Evolutionary conservation across 1,140 invertebrate species (phyloP).

Genomic region (Drosophila murphyi): DNA sequence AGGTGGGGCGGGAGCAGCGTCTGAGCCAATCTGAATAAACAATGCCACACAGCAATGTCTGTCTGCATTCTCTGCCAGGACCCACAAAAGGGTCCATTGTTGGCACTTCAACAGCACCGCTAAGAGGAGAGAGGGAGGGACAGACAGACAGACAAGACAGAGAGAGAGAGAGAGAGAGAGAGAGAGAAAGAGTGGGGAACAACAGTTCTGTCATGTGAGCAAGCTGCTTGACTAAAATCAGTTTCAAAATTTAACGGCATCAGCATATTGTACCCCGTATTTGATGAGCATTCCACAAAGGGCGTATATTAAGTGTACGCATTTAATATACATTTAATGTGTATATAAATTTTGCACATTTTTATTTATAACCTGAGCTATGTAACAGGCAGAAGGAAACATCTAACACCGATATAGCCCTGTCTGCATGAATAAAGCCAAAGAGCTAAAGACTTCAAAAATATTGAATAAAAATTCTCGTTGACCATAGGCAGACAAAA

Average conservation of each 20-base stretch:
- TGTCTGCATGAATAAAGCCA: too few relatives aligned
- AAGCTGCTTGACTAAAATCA: neutral
- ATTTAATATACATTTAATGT: too few relatives aligned
- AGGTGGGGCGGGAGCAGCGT: neutral
- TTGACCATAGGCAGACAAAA: too few relatives aligned
- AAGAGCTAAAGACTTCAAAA: too few relatives aligned
- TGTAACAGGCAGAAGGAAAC: too few relatives aligned
- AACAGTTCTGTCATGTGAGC: slow-evolving; percentile 1
- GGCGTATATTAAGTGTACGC: neutral
- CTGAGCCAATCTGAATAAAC: slow-evolving; percentile 21
- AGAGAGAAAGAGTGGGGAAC: neutral
- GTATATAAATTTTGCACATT: too few relatives aligned
- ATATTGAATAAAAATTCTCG: too few relatives aligned
- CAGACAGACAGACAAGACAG: neutral
- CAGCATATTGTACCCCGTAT: neutral
- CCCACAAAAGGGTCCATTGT: slow-evolving; percentile 28
- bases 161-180: neutral
- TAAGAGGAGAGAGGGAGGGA: neutral
- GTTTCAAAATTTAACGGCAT: neutral
- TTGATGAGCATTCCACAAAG: neutral
- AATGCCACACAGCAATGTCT: slow-evolving; percentile 5
- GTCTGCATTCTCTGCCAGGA: neutral
- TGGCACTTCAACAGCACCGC: slow-evolving; percentile 12
- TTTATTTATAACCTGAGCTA: too few relatives aligned
- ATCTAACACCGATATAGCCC: too few relatives aligned